These are phyloP conservation scores for Augochlora pura DNA, from an alignment of 1,140 invertebrate genomes.

Conservation along the genomic window DNA sequence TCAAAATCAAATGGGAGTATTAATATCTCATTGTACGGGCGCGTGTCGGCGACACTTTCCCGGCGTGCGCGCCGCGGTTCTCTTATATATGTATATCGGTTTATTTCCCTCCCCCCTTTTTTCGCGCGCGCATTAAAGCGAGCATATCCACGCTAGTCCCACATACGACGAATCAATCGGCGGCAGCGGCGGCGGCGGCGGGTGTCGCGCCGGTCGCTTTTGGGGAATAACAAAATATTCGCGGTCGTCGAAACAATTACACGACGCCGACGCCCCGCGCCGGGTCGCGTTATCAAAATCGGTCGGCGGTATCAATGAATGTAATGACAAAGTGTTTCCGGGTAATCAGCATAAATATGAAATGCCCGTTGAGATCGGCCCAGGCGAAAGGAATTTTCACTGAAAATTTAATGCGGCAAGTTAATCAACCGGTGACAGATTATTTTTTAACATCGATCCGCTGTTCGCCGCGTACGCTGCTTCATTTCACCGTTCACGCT, in stretches of 20 bases:
- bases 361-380: conserved; percentile 10
- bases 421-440: not conserved
- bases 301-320: conserved; percentile 54
- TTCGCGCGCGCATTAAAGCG: conserved; percentile 75
- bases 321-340: conserved; percentile 53
- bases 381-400: not conserved
- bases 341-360: conserved; percentile 51
- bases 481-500: not conserved
- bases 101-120: conserved; percentile 73
- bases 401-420: conserved; percentile 3
- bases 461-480: not conserved
- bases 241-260: conserved; percentile 61
- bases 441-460: not conserved
- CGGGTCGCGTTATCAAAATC: conserved; percentile 56
- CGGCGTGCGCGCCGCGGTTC: conserved; percentile 62
- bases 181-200: too few species aligned
- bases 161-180: conserved; percentile 54
- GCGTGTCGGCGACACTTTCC: conserved; percentile 74
- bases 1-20: conserved; percentile 78
- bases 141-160: conserved; percentile 59
- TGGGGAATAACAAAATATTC: conserved; percentile 59
- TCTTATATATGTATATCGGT: conserved; percentile 65
- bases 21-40: conserved; percentile 79
- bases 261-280: conserved; percentile 5
- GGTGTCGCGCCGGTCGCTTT: conserved; percentile 31